Base-by-base conservation (phyloP, 2,113 vertebrate genomes). In the Delphinapterus leucas region DNA sequence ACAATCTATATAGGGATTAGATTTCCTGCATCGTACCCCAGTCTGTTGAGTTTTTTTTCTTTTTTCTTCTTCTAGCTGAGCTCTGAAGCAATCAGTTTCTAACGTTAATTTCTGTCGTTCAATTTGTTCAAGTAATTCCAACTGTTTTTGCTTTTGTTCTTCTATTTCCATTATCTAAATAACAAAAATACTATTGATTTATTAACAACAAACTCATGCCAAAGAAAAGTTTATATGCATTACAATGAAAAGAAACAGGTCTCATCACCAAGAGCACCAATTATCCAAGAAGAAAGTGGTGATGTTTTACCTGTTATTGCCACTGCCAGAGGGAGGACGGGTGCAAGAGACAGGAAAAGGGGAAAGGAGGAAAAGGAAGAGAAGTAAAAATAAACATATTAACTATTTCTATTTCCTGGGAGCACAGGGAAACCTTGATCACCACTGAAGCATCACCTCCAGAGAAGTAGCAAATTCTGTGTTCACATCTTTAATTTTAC, bases 141-240 rank as follows among this genome's bases (percentile, higher is more conserved):
- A 70, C 97, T 99, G 99, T 95, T 99, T 98, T 97, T 98, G 98
- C 79, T 99, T 99, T 98, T 99, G 98, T 58, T 94, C 96, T 97
- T 99, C 99, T 36, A 99, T 98, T 96, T 99, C 98, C 80, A 98
- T 98, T 38, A 99, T 98, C 99, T 99, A 96, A 83, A 67, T 38
- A 97, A 87, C 55, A 96, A 55, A 94, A 98, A 97, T 86, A 95
- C 31, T n/a, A 90, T 8, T 88, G 4, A 8, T 23, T 71, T 14
- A 94, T 90, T 86, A 83, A 95, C 44, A 93, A 96, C 26, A 97
- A 95, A 90, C 49, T 67, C 21, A 86, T n/a, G 91, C n/a, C 81
- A 81, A 90, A 70, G 21, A 63, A 68, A 73, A 96, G 79, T 25
- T 85, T 9, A 88, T 14, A 83, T 49, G 31, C 5, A 88, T 77